Conservation (phyloP, 2,797 vertebrate species). For the Antrozous pallidus region DNA sequence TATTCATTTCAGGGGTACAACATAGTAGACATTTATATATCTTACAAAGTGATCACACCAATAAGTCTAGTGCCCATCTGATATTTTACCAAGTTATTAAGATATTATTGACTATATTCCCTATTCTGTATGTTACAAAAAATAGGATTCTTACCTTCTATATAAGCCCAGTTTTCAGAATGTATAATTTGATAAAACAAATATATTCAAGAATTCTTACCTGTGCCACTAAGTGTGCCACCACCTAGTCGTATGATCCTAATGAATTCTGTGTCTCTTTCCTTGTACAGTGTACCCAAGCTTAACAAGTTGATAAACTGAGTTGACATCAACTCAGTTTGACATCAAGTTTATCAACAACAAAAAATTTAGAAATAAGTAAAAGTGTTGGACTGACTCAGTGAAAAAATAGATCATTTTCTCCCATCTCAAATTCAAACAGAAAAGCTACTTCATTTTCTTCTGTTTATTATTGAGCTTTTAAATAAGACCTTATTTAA, state of each 20-base stretch:
- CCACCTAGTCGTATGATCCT: neutral
- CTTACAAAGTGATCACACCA: neutral
- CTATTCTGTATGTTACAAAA: neutral
- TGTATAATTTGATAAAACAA: neutral
- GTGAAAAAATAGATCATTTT: neutral
- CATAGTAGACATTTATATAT: neutral
- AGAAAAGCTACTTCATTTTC: neutral
- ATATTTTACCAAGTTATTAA: neutral
- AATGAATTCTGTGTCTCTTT: neutral
- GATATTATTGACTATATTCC: neutral
- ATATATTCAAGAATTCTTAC: neutral
- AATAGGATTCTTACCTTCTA: neutral
- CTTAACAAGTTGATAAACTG: neutral
- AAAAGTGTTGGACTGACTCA: neutral
- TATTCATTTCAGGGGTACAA: neutral
- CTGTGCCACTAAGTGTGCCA: neutral
- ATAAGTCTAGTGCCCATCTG: neutral
- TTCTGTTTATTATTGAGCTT: neutral
- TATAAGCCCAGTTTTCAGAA: neutral
- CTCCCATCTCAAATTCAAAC: neutral
- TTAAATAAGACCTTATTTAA: neutral
- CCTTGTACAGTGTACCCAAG: neutral
- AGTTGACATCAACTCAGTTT: neutral
- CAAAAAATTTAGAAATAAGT: neutral
- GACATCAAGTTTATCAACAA: neutral